These are phyloP conservation scores for Drosophila tristis DNA, from an alignment of 1,140 invertebrate species.

Conservation along the genomic window DNA sequence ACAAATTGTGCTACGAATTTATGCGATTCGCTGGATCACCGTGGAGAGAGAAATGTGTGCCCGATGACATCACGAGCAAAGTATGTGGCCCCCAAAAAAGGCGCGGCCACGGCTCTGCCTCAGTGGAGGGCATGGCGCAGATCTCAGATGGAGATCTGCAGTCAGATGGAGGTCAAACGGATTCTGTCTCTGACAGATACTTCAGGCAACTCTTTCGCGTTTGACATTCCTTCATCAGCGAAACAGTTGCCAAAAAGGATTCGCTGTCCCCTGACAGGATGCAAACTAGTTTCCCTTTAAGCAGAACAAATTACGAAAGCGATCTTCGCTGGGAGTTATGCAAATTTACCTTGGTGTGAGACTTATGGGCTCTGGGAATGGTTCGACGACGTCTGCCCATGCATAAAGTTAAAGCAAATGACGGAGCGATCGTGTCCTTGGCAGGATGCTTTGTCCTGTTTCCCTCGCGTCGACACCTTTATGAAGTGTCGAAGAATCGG, in stretches of 20 bases:
- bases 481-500: slow-evolving; percentile 67
- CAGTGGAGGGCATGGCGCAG: slow-evolving; percentile 43
- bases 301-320: slow-evolving; percentile 62
- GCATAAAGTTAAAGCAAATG: slow-evolving; percentile 72
- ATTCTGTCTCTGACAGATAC: slow-evolving; percentile 12
- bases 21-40: slow-evolving; percentile 41
- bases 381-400: slow-evolving; percentile 40
- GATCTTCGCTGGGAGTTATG: slow-evolving; percentile 55
- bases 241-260: slow-evolving; percentile 12
- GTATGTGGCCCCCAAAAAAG: slow-evolving; percentile 73
- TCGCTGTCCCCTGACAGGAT: slow-evolving; percentile 60
- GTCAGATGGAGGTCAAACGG: slow-evolving; percentile 45
- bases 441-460: slow-evolving; percentile 25
- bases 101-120: slow-evolving; percentile 44
- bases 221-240: slow-evolving; percentile 54
- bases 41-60: slow-evolving; percentile 37
- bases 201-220: neutral
- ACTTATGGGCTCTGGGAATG: slow-evolving; percentile 62
- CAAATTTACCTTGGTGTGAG: slow-evolving; percentile 60
- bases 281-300: slow-evolving; percentile 68
- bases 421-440: slow-evolving; percentile 52
- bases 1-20: slow-evolving; percentile 80
- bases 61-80: slow-evolving; percentile 71
- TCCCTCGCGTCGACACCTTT: slow-evolving; percentile 67
- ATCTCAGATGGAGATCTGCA: slow-evolving; percentile 50